Evolutionary conservation across 2,113 vertebrate species (phyloP).

Genomic region (Equus przewalskii): DNA sequence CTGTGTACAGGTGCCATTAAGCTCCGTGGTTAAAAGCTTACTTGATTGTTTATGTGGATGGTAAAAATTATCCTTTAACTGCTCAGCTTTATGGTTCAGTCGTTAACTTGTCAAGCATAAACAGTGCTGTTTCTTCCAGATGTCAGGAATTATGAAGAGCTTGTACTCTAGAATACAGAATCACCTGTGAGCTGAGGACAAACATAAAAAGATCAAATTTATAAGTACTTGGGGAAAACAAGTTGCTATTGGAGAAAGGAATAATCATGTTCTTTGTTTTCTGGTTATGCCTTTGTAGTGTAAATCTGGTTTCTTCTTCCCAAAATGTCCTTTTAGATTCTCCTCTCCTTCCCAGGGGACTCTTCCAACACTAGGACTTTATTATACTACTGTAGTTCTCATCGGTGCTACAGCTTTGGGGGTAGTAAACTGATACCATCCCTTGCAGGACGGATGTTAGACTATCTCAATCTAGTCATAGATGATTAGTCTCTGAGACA

Average conservation of each 20-base stretch:
- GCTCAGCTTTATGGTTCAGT: constrained; percentile 4
- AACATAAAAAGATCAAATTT: not conserved
- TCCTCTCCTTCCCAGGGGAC: not conserved
- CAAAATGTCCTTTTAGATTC: not conserved
- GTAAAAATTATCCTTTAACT: constrained; percentile 55
- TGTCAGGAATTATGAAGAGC: not conserved
- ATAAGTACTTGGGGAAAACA: constrained; percentile 13
- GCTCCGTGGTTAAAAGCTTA: constrained; percentile 12
- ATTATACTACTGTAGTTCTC: not conserved
- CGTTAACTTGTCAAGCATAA: constrained; percentile 49
- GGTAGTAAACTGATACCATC: not conserved
- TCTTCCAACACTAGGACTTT: not conserved
- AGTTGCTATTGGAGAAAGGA: not conserved
- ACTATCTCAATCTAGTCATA: not conserved
- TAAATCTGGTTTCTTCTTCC: not conserved
- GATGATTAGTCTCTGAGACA: not conserved
- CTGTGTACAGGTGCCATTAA: not conserved
- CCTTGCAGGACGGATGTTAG: not conserved
- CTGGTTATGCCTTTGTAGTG: not conserved
- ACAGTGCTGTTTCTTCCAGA: not conserved
- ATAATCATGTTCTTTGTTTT: not conserved
- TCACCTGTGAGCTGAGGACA: not conserved
- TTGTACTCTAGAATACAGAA: constrained; percentile 17
- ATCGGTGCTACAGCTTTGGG: not conserved
- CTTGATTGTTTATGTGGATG: constrained; percentile 38